A percentile compares a stretch with the other conserved stretches of the same genome.
Conservation (phyloP, 2,797 vertebrate genomes). For the Gymnothorax reevesii region DNA sequence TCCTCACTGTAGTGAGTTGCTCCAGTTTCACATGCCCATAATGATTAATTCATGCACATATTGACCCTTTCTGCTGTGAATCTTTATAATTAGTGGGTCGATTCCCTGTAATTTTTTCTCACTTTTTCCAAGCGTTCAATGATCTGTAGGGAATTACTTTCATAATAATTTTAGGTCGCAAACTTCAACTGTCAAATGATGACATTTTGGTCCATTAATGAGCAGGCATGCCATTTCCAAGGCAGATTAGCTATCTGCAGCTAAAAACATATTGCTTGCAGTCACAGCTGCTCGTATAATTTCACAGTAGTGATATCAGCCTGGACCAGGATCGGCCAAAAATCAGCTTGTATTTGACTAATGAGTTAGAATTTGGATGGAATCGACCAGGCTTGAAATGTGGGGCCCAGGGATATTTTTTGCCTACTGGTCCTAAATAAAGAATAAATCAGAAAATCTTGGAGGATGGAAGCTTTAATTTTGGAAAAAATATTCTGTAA, state of each 20-base stretch:
- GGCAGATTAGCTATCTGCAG: background rate
- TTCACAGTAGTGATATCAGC: background rate
- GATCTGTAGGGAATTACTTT: background rate
- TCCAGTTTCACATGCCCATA: background rate
- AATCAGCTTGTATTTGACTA: no score
- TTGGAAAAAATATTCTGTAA: background rate
- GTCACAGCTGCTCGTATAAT: background rate
- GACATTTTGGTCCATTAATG: background rate
- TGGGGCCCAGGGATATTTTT: no score
- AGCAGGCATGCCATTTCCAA: background rate
- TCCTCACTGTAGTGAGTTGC: background rate
- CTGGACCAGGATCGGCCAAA: background rate
- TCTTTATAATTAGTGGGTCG: slow-evolving; percentile 7
- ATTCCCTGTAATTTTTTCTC: background rate
- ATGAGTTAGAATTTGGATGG: no score
- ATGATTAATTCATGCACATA: background rate
- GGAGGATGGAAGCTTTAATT: background rate
- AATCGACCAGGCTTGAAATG: no score
- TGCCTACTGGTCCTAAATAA: background rate
- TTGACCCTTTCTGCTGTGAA: background rate
- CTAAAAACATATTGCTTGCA: background rate
- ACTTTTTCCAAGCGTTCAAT: background rate
- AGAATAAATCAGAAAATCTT: background rate
- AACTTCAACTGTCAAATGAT: background rate
- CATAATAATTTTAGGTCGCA: background rate